Base-by-base conservation (phyloP, 2,888 invertebrate genomes). In the Zeuzera pyrina region DNA sequence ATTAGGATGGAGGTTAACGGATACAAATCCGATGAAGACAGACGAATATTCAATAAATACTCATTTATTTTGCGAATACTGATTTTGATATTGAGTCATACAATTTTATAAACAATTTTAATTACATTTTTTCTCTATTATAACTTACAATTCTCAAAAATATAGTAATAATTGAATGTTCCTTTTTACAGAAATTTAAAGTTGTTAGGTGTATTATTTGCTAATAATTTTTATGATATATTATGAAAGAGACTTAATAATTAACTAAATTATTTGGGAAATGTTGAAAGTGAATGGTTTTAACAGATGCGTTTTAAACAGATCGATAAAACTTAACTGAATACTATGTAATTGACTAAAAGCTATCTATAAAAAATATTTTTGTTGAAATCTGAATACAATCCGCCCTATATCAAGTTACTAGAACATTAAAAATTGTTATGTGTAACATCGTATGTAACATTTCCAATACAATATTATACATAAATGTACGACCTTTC, bases 1-100 rank as follows among this genome's bases (percentile, higher is more conserved):
- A 55, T 72, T 74, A 78, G 74, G 69, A 62, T 45, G 59, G 67
- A 38, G 42, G 35, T 39, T 43, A 43, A 48, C 41, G 38, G 43
- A 43, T 39, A 41, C 40, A 28, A 36, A 42, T 25, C 13, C 25
- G 25, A n/a, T n/a, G 19, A 8, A 19, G 8, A 19, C 8, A 19
- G 19, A 2, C 19, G 6, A 1, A n/a, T n/a, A n/a, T n/a, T n/a
- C n/a, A n/a, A n/a, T n/a, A 19, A 19, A 19, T 19, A 19, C 19
- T 2, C 6, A 19, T 2, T 19, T 19, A 19, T 8, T 19, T 19
- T 19, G 19, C 19, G n/a, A 19, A 5, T 19, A 19, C 1, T 19
- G 1, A 19, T 19, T 19, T 19, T 19, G 19, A 8, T 19, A 19
- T 19, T 19, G 8, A 7, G 19, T 19, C 5, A 19, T 19, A 19